A percentile compares a stretch with the other conserved stretches of the same genome.
Evolutionary conservation across 2,797 vertebrate genomes (phyloP).

Genomic region (Rhincodon typus): DNA sequence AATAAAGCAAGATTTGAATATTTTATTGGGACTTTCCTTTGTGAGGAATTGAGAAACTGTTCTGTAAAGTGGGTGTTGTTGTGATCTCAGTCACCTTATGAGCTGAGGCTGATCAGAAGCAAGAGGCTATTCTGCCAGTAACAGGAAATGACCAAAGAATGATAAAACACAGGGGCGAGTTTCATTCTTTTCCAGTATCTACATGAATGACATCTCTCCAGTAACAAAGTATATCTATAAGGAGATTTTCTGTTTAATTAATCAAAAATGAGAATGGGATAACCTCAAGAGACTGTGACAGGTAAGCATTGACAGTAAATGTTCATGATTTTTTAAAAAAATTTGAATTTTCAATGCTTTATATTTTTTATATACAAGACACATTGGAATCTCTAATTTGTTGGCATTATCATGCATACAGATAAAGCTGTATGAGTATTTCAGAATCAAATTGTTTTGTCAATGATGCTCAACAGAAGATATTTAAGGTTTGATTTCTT

Average conservation of each 20-base stretch:
- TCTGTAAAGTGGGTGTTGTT: slow-evolving; percentile 1
- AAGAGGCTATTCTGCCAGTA: neutral
- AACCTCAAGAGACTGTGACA: neutral
- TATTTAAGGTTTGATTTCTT: neutral
- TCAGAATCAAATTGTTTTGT: neutral
- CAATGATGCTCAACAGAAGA: neutral
- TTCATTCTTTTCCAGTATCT: neutral
- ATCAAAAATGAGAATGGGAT: neutral
- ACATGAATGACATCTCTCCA: neutral
- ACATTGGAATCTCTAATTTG: neutral
- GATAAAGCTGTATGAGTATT: too few relatives aligned
- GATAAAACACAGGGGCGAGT: neutral
- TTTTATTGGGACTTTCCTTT: neutral
- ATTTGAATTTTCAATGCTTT: neutral
- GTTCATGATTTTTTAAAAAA: neutral
- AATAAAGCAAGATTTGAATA: neutral
- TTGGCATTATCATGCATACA: neutral
- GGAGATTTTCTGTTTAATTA: neutral
- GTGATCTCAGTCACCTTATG: neutral
- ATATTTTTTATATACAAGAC: neutral
- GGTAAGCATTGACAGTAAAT: neutral
- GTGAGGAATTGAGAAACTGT: neutral
- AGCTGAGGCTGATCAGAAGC: neutral
- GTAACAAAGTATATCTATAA: neutral
- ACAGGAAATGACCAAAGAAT: neutral